Evolutionary conservation across 2,113 vertebrate species (phyloP).

Genomic region (Lates calcarifer): DNA sequence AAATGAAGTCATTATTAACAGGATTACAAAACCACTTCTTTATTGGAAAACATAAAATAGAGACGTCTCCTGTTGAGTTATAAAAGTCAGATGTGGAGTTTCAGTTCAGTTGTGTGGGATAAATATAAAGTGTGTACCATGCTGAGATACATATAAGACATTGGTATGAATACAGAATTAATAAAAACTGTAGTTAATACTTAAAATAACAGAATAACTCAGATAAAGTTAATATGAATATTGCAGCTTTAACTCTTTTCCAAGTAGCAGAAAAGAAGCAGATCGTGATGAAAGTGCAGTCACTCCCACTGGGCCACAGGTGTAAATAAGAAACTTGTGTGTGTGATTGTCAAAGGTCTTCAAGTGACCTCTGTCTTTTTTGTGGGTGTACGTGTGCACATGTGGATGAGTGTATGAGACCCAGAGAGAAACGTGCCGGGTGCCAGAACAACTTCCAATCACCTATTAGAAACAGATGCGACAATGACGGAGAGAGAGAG

Average conservation of each 20-base stretch:
- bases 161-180: no score
- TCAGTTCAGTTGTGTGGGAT: no score
- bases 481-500: no score
- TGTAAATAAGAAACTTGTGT: constrained; percentile 5
- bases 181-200: no score
- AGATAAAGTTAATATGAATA: neutral
- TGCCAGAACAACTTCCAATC: neutral
- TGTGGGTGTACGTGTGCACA: neutral
- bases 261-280: neutral
- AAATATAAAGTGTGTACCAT: no score
- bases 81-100: no score
- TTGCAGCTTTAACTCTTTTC: neutral
- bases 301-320: neutral
- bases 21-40: no score
- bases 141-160: no score
- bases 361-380: neutral
- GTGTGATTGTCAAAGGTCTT: constrained; percentile 13
- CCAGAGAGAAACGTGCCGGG: neutral
- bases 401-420: neutral
- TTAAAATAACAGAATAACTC: no score
- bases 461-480: constrained; percentile 22
- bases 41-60: no score
- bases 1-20: no score
- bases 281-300: neutral
- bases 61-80: no score